Evolutionary conservation across 2,888 invertebrate species (phyloP), one percentile per base, ranked within the genome.

Genomic region (Argyresthia goedartella): DNA sequence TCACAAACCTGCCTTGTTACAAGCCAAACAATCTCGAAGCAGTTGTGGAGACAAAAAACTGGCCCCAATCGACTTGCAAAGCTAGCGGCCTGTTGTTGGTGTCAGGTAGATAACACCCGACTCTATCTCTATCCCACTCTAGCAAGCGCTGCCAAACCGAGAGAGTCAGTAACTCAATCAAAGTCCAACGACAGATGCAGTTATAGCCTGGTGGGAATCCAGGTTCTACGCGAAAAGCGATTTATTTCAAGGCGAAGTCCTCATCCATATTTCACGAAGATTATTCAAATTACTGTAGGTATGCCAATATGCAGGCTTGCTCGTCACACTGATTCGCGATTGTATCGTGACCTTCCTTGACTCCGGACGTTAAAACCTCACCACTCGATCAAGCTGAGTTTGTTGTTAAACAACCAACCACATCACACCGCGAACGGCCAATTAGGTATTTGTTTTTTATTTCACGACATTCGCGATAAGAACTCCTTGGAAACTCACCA

Each of bases 291-390:
- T 4, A 25, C 6, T 25, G 25, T 25, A n/a, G n/a, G n/a, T n/a
- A 25, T 6, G 25, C 3, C 25, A 25, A 25, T 25, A 25, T 25
- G n/a, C 25, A 55, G 50, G 53, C 56, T 55, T 33, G 33, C 65
- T 57, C 61, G 57, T 55, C 59, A 60, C 59, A 62, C 63, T 61
- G 72, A 71, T 74, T 73, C 73, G 69, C 72, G 71, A 73, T 76
- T 73, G 25, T 41, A 16, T 66, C 59, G 64, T 76, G 76, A 77
- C 78, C 77, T 75, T 76, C 74, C 73, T 76, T 72, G 75, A 73
- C 73, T 73, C 66, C 64, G 56, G 55, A 66, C 59, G 64, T 65
- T 70, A 68, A 25, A 71, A 70, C 67, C 66, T 64, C 63, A 58
- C 59, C 42, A 10, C 57, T 59, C 59, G 55, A n/a, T n/a, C n/a